These are phyloP conservation scores for Oceanites oceanicus DNA, from an alignment of 2,113 vertebrate species.

Conservation along the genomic window DNA sequence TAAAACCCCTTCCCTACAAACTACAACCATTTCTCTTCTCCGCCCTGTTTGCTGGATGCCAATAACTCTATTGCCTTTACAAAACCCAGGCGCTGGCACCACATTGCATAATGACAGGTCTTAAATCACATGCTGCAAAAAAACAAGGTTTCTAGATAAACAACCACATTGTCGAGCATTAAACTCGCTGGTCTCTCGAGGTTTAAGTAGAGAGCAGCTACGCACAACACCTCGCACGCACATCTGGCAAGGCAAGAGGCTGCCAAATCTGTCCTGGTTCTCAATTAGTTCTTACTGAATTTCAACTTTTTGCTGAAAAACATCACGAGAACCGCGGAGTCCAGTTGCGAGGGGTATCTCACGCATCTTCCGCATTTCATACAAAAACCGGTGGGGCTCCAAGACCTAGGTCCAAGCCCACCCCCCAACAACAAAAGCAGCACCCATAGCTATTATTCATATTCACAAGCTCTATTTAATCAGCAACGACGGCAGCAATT, in stretches of 20 bases:
- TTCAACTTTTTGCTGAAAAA: background rate
- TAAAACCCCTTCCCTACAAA: background rate
- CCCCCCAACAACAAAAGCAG: background rate
- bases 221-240: accelerated
- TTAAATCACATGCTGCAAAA: background rate
- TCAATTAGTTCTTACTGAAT: background rate
- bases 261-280: background rate
- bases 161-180: accelerated
- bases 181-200: background rate
- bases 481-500: background rate
- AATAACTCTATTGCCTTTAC: background rate
- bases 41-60: background rate
- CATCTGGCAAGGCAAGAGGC: background rate
- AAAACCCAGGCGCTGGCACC: background rate
- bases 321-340: background rate
- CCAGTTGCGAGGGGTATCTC: background rate
- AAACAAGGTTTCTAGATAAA: background rate
- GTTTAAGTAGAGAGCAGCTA: background rate
- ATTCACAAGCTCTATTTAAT: background rate
- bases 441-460: background rate
- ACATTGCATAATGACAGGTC: background rate
- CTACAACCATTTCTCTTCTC: background rate
- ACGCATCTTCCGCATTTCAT: background rate
- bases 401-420: background rate
- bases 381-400: background rate